Evolutionary conservation across 2,888 invertebrate genomes (phyloP).

Genomic region (Nomada fucata): DNA sequence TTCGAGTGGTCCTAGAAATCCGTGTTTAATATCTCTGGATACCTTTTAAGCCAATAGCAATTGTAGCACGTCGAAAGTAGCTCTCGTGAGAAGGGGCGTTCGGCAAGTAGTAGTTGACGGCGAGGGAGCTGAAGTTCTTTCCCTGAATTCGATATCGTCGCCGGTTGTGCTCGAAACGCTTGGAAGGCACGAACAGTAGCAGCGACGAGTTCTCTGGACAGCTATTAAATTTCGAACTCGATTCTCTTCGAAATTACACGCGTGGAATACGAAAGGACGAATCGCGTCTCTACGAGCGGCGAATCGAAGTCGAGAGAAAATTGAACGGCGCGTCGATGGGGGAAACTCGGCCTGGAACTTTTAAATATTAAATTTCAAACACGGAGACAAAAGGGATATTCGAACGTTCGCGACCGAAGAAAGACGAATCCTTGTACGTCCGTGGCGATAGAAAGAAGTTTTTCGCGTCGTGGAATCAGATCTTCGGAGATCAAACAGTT

Average conservation of each 20-base stretch:
- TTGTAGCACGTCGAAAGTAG: slow-evolving; percentile 23
- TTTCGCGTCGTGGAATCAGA: neutral
- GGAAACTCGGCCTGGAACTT: neutral
- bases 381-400: neutral
- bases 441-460: neutral
- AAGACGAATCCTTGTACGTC: too few relatives aligned
- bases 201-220: slow-evolving; percentile 12
- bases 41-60: slow-evolving; percentile 35
- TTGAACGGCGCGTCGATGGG: slow-evolving; percentile 1
- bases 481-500: slow-evolving; percentile 11
- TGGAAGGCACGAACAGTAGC: slow-evolving; percentile 10
- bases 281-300: neutral
- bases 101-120: neutral
- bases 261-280: slow-evolving; percentile 16
- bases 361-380: neutral
- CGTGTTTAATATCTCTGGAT: slow-evolving; percentile 18
- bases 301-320: neutral
- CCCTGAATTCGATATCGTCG: slow-evolving; percentile 55
- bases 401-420: too few relatives aligned
- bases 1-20: slow-evolving; percentile 12
- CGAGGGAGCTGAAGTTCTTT: slow-evolving; percentile 48
- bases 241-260: slow-evolving; percentile 28
- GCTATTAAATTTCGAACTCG: slow-evolving; percentile 49
- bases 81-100: slow-evolving; percentile 23
- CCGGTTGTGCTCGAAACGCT: slow-evolving; percentile 34